phyloP scores from a whole-genome alignment of 2,797 vertebrate species.

The Neopelma chrysocephalum region DNA sequence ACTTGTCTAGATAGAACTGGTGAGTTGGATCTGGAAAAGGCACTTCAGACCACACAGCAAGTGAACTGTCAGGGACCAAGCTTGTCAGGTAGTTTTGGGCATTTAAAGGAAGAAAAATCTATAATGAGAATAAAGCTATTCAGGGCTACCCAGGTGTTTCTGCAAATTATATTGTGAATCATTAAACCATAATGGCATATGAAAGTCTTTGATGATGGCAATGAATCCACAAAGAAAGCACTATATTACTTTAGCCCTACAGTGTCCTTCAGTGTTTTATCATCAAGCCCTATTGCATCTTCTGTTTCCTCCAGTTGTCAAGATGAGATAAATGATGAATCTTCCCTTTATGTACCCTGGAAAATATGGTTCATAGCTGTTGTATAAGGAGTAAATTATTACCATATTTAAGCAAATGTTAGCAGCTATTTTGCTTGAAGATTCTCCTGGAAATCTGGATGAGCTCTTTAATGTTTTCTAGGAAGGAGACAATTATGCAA shows the following conservation, averaged over 20 bases:
- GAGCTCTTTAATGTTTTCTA: conserved; percentile 47
- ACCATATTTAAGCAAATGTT: conserved; percentile 55
- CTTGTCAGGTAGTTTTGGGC: not conserved
- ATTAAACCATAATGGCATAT: not conserved
- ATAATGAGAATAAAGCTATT: not conserved
- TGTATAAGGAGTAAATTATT: conserved; percentile 64
- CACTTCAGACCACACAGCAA: not conserved
- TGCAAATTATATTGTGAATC: not conserved
- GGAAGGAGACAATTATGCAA: conserved; percentile 37
- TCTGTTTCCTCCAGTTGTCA: not conserved
- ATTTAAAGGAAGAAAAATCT: not conserved
- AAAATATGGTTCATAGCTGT: conserved; percentile 22
- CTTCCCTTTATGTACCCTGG: conserved; percentile 22
- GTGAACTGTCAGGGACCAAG: not conserved
- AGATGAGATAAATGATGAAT: conserved; percentile 33
- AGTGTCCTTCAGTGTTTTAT: not conserved
- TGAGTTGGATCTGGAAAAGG: not conserved
- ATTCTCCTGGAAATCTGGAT: conserved; percentile 32
- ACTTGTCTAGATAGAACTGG: not conserved
- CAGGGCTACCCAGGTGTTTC: not conserved
- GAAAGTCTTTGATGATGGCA: not conserved
- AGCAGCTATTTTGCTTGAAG: conserved; percentile 45
- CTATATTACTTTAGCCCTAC: not conserved
- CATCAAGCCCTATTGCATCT: not conserved
- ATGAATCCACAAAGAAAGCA: not conserved